Evolutionary conservation across 2,888 invertebrate species (phyloP).

Genomic region (Cerastis leucographa): DNA sequence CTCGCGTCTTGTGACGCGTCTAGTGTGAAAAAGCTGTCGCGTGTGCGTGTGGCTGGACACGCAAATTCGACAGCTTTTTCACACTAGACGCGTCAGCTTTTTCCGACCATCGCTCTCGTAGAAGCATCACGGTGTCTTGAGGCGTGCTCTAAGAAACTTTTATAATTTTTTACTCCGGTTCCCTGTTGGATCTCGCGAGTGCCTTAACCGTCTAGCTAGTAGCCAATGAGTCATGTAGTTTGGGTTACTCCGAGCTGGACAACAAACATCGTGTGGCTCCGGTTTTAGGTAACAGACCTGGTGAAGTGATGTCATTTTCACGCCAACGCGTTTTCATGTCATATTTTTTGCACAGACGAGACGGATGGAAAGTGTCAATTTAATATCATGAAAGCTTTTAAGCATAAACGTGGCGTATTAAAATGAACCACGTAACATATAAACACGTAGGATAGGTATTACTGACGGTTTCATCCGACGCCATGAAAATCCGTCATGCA

Average conservation of each 20-base stretch:
- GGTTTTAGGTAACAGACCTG: constrained; percentile 9
- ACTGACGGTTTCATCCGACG: constrained; percentile 34
- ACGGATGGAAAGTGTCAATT: constrained; percentile 62
- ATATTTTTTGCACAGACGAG: constrained; percentile 46
- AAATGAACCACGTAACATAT: constrained; percentile 52
- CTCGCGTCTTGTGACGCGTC: neutral
- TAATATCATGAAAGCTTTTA: constrained; percentile 64
- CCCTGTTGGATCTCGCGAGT: neutral
- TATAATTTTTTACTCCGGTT: neutral
- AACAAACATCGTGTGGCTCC: neutral
- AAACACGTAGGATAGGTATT: constrained; percentile 38
- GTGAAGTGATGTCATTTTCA: constrained; percentile 46
- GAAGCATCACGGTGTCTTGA: neutral
- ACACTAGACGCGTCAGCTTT: too few relatives aligned
- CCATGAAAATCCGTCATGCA: constrained; percentile 21
- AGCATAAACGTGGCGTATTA: constrained; percentile 59
- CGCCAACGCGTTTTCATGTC: constrained; percentile 22
- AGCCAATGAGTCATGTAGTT: neutral
- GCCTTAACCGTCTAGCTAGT: neutral
- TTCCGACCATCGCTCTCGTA: neutral
- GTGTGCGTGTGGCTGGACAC: too few relatives aligned
- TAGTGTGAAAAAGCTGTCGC: too few relatives aligned
- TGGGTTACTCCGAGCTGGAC: neutral
- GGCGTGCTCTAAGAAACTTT: neutral
- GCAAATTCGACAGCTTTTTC: too few relatives aligned